phyloP scores from a whole-genome alignment of 2,797 vertebrate species.

The Danio kyathit region DNA sequence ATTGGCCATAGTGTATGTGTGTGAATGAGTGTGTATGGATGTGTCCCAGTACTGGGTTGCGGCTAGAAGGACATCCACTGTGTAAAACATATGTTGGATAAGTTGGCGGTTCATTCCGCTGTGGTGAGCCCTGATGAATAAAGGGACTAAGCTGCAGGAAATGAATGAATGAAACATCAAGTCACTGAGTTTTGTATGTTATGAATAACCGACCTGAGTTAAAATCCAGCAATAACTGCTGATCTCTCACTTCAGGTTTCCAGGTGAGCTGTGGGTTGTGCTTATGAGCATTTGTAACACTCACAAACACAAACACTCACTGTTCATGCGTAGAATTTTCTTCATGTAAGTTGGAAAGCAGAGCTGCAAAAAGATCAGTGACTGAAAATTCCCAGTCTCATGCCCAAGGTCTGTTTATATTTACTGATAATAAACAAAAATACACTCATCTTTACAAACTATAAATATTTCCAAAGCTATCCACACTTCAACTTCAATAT shows the following conservation, averaged over 20 bases:
- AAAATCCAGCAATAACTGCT: neutral
- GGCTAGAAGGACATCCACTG: too few species aligned
- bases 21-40: too few species aligned
- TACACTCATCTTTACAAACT: neutral
- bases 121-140: too few species aligned
- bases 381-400: neutral
- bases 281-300: constrained; percentile 3
- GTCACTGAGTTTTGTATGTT: neutral
- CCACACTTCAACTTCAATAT: neutral
- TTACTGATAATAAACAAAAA: neutral
- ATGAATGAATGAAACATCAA: too few species aligned
- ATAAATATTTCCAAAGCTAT: neutral
- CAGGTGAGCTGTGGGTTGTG: neutral
- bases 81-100: too few species aligned
- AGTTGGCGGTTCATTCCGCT: too few species aligned
- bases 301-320: constrained; percentile 13
- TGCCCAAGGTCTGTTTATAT: neutral
- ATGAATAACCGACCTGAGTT: neutral
- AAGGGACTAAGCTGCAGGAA: too few species aligned
- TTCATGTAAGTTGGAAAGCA: constrained; percentile 11
- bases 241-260: neutral
- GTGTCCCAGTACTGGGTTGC: too few species aligned
- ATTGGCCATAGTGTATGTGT: too few species aligned
- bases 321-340: neutral
- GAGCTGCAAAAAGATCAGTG: constrained; percentile 18